phyloP scores from a whole-genome alignment of 2,888 invertebrate species.

The Thysanoteuthis rhombus region DNA sequence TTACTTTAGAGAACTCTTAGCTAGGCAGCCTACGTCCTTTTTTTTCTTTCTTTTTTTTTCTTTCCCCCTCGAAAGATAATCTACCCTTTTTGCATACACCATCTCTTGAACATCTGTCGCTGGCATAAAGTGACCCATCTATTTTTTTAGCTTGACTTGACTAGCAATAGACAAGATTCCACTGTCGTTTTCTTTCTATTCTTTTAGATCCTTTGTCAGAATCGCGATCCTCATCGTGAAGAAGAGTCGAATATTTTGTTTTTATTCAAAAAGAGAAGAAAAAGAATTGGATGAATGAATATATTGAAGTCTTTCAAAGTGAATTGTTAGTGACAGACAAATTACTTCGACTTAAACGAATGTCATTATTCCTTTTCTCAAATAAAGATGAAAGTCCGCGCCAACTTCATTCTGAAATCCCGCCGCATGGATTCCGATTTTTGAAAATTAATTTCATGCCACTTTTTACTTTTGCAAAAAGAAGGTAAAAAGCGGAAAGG shows the following conservation, averaged over 20 bases:
- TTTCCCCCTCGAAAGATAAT: neutral
- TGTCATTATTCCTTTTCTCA: neutral
- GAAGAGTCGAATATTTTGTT: neutral
- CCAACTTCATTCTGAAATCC: neutral
- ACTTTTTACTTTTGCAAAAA: no score
- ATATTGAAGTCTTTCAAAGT: neutral
- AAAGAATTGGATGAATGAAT: neutral
- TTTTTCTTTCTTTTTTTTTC: neutral
- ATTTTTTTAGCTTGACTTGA: neutral
- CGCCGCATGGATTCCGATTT: neutral
- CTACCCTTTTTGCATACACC: neutral
- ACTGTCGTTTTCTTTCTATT: neutral
- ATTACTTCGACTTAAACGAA: neutral
- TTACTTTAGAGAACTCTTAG: neutral
- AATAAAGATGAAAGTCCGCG: neutral
- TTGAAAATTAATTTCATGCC: no score
- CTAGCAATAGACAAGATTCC: neutral
- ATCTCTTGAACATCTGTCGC: neutral
- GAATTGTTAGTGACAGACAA: neutral
- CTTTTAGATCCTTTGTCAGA: neutral
- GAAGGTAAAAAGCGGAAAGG: no score
- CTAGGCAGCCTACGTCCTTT: neutral
- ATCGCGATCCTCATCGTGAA: neutral
- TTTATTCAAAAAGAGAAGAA: neutral
- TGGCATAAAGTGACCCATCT: neutral